Conservation (phyloP, 2,888 invertebrate genomes). For the Catocala sponsa region DNA sequence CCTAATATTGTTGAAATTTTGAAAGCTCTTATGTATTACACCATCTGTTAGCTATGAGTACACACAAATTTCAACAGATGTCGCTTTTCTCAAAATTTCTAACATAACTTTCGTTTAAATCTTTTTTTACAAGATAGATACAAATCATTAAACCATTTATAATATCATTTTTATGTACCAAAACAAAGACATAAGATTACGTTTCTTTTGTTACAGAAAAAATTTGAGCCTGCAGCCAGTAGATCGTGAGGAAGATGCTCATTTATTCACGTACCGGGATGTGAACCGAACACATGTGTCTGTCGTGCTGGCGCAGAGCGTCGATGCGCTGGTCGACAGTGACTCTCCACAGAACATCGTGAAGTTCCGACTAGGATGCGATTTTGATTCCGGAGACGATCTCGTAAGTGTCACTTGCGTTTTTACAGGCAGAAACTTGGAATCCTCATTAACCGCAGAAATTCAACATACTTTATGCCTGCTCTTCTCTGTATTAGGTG, state of each 20-base stretch:
- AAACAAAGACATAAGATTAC: too few species aligned
- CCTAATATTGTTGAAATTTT: neutral
- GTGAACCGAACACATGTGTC: slow-evolving; percentile 93
- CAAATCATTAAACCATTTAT: too few species aligned
- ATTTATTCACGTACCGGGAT: slow-evolving; percentile 92
- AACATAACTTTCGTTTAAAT: too few species aligned
- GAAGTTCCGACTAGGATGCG: slow-evolving; percentile 94
- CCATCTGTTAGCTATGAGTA: neutral
- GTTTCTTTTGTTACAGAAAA: slow-evolving; percentile 69
- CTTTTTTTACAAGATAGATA: too few species aligned
- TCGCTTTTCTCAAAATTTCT: slow-evolving; percentile 9
- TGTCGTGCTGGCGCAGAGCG: slow-evolving; percentile 91
- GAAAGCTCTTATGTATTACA: neutral
- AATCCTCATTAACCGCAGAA: too few species aligned
- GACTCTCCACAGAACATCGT: slow-evolving; percentile 94
- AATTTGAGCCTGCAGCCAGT: slow-evolving; percentile 92
- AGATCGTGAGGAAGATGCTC: slow-evolving; percentile 91
- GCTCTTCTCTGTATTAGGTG: too few species aligned
- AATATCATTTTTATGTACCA: too few species aligned
- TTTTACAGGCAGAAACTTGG: neutral
- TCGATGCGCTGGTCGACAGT: slow-evolving; percentile 94
- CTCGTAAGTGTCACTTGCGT: slow-evolving; percentile 76
- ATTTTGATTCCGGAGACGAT: slow-evolving; percentile 90
- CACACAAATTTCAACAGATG: slow-evolving; percentile 15
- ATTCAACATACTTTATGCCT: too few species aligned